Evolutionary conservation across 2,113 vertebrate species (phyloP).

Genomic region (Bufo bufo): DNA sequence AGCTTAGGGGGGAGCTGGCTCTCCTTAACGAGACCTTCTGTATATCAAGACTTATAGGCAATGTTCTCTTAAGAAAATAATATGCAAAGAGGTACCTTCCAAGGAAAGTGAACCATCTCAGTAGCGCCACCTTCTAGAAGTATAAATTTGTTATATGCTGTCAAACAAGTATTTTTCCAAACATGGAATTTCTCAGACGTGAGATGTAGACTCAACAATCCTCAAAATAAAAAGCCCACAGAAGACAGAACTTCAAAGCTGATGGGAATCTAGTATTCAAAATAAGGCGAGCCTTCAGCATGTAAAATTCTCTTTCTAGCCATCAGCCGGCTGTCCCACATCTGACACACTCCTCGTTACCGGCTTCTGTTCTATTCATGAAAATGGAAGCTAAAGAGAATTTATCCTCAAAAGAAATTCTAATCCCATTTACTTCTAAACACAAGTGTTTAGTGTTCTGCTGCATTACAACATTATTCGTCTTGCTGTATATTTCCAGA

Average conservation of each 20-base stretch:
- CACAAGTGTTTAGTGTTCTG: background rate
- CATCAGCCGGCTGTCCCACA: background rate
- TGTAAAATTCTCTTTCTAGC: conserved; percentile 17
- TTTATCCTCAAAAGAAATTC: conserved; percentile 20
- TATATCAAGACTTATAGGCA: too few species aligned
- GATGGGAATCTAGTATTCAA: background rate
- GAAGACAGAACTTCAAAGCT: conserved; percentile 6
- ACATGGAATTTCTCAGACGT: background rate
- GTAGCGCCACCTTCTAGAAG: background rate
- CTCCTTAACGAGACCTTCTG: too few species aligned
- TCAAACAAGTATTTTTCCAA: background rate
- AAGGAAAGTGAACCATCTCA: too few species aligned
- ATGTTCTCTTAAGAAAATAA: too few species aligned
- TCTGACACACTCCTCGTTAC: background rate
- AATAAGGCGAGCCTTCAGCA: background rate
- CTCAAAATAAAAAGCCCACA: background rate
- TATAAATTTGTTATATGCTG: background rate
- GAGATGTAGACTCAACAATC: background rate
- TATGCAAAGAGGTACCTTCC: too few species aligned
- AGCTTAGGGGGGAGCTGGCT: too few species aligned
- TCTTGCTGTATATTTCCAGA: background rate
- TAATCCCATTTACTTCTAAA: conserved; percentile 27
- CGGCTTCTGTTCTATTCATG: background rate
- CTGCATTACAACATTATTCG: background rate
- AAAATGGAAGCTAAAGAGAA: conserved; percentile 3